These are phyloP conservation scores for Yoshiicerus persimilis DNA, from an alignment of 1,140 invertebrate genomes.

Conservation along the genomic window DNA sequence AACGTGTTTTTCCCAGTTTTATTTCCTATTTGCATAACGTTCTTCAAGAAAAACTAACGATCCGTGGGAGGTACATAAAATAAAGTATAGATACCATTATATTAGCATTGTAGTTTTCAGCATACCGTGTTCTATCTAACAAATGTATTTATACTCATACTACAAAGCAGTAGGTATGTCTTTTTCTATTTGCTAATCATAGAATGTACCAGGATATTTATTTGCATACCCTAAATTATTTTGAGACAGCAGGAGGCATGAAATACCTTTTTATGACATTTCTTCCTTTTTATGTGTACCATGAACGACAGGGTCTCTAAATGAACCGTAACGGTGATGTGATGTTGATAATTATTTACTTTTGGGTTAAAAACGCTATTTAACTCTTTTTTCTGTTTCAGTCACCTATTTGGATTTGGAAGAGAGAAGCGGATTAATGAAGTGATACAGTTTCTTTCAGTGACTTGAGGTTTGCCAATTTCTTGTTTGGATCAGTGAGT, in stretches of 20 bases:
- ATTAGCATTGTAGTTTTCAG: too few relatives aligned
- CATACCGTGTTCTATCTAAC: too few relatives aligned
- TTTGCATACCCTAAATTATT: neutral
- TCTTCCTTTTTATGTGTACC: neutral
- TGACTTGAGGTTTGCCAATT: neutral
- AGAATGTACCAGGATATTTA: neutral
- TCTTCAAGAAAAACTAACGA: neutral
- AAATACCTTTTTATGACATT: neutral
- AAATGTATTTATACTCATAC: too few relatives aligned
- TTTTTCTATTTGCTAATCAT: neutral
- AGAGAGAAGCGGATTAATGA: neutral
- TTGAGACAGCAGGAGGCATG: neutral
- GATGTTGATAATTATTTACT: neutral
- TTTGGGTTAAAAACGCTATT: neutral
- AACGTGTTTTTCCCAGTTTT: neutral
- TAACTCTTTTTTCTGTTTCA: neutral
- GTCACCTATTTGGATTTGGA: neutral
- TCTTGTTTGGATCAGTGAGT: constrained; percentile 9
- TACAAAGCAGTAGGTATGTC: too few relatives aligned
- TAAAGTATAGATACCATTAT: neutral
- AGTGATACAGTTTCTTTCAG: neutral
- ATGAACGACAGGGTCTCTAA: neutral
- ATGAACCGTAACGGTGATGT: neutral
- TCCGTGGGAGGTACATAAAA: neutral
- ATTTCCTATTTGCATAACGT: neutral